phyloP scores from a whole-genome alignment of 2,113 vertebrate species.

The Indicator maculatus region DNA sequence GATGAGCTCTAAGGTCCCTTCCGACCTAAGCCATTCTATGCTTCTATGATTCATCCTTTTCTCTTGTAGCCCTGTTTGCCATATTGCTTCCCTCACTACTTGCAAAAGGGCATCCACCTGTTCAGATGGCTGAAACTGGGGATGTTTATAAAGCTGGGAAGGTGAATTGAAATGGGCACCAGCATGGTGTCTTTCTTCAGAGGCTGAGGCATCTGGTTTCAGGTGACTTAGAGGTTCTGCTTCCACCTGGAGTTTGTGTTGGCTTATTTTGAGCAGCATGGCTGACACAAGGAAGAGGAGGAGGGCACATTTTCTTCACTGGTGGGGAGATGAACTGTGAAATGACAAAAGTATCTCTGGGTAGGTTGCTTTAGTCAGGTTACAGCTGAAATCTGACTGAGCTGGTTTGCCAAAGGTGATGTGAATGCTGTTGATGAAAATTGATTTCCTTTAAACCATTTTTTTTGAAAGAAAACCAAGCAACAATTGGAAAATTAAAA shows the following conservation, averaged over 20 bases:
- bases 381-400: neutral
- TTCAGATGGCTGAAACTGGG: constrained; percentile 65
- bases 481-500: neutral
- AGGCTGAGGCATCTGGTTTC: constrained; percentile 57
- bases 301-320: constrained; percentile 43
- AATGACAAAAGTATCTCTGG: neutral
- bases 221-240: neutral
- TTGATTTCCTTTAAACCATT: neutral
- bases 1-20: too few relatives aligned
- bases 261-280: constrained; percentile 31
- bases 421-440: constrained; percentile 7
- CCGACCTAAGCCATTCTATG: too few relatives aligned
- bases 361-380: neutral
- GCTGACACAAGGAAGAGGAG: constrained; percentile 55
- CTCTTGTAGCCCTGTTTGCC: neutral
- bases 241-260: constrained; percentile 40
- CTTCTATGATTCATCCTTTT: neutral
- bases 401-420: neutral
- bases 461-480: neutral
- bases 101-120: constrained; percentile 41
- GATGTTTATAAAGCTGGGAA: constrained; percentile 67
- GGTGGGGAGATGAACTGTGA: constrained; percentile 59
- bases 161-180: constrained; percentile 76
- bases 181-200: constrained; percentile 43
- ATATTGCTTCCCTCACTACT: neutral